Percentiles rank a stretch among this genome's conserved stretches.
phyloP scores from a whole-genome alignment of 2,113 vertebrate species.

The Eretmochelys imbricata region DNA sequence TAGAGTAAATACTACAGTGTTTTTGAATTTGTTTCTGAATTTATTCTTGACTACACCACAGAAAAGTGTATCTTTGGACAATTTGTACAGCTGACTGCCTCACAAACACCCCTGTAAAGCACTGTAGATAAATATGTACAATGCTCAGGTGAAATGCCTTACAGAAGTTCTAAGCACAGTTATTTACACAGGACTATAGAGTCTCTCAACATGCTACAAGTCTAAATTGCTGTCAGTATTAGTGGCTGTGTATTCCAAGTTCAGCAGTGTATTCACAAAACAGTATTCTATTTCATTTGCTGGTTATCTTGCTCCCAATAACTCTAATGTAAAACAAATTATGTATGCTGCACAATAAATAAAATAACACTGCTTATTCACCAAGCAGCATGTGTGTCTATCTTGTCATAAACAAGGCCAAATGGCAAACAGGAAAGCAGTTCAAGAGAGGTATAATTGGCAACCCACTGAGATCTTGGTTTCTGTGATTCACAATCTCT shows the following conservation, averaged over 20 bases:
- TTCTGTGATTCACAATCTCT: conserved; percentile 51
- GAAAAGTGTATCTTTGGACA: neutral
- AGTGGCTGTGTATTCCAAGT: neutral
- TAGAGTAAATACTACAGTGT: neutral
- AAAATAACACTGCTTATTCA: conserved; percentile 59
- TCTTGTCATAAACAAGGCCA: conserved; percentile 59
- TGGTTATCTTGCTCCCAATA: neutral
- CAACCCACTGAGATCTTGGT: conserved; percentile 53
- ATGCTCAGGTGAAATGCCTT: neutral
- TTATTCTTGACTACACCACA: neutral
- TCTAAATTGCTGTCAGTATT: neutral
- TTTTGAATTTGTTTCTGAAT: neutral
- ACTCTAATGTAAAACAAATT: conserved; percentile 18
- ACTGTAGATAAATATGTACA: neutral
- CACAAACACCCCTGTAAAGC: neutral
- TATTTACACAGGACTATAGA: neutral
- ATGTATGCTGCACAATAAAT: conserved; percentile 30
- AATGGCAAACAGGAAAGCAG: conserved; percentile 57
- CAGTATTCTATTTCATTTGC: neutral
- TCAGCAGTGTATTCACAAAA: neutral
- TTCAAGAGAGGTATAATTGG: conserved; percentile 69
- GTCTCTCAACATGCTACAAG: neutral
- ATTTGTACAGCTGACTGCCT: neutral
- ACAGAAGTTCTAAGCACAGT: neutral
- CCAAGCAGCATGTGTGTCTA: conserved; percentile 39